Percentiles rank a stretch among this genome's conserved stretches.
These are phyloP conservation scores for Rhinophrynus dorsalis DNA, from an alignment of 2,797 vertebrate species.

Conservation along the genomic window DNA sequence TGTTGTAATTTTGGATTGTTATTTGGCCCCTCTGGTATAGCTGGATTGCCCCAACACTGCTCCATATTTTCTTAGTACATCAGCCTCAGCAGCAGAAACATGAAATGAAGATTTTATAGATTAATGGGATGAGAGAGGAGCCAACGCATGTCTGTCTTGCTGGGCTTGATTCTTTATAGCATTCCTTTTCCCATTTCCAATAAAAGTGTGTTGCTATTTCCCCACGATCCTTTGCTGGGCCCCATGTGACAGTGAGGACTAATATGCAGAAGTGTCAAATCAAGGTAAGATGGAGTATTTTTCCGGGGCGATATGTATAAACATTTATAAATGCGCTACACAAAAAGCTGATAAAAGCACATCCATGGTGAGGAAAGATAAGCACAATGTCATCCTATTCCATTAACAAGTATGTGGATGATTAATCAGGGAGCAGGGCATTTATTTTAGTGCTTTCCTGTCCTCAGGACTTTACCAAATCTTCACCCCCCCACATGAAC, in stretches of 20 bases:
- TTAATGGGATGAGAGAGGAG: too few species aligned
- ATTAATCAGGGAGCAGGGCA: slow-evolving; percentile 24
- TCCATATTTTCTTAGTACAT: too few species aligned
- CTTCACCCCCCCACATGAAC: too few species aligned
- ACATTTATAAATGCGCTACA: slow-evolving; percentile 42
- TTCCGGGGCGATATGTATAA: slow-evolving; percentile 12
- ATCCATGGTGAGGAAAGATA: slow-evolving; percentile 45
- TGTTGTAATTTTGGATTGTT: too few species aligned
- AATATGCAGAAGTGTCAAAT: slow-evolving; percentile 42
- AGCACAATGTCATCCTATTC: slow-evolving; percentile 40
- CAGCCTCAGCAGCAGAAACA: too few species aligned
- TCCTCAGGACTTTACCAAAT: too few species aligned
- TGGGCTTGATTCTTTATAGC: neutral
- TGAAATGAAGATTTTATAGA: too few species aligned
- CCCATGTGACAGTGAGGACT: slow-evolving; percentile 4
- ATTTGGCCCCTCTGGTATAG: too few species aligned
- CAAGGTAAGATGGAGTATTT: slow-evolving; percentile 45
- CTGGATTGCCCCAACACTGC: too few species aligned
- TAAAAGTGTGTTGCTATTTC: neutral
- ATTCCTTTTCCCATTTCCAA: too few species aligned
- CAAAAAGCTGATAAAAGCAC: slow-evolving; percentile 46
- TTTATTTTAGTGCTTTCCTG: neutral
- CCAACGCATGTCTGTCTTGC: too few species aligned
- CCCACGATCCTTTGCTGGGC: neutral
- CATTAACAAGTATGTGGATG: slow-evolving; percentile 42